Percentiles rank a stretch among this genome's conserved stretches.
Conservation (phyloP, 2,113 vertebrate species). For the Sprattus sprattus region DNA sequence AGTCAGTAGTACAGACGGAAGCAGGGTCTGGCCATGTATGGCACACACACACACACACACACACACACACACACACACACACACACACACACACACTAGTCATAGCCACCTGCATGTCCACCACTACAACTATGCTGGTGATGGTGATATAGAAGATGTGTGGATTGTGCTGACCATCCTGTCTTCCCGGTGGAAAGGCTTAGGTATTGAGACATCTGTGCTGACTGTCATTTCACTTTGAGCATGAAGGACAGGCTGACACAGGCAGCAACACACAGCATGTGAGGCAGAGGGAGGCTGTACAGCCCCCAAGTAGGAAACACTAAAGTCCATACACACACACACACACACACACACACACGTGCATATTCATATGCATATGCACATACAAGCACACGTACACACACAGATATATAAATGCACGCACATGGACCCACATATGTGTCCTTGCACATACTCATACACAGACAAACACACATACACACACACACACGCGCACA, state of each 20-base stretch:
- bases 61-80: not conserved
- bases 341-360: not conserved
- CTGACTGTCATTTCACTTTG: not conserved
- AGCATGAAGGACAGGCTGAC: not conserved
- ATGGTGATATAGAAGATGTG: too few relatives aligned
- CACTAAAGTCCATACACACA: not conserved
- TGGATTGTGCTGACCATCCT: not conserved
- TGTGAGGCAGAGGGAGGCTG: not conserved
- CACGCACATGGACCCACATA: conserved; percentile 18
- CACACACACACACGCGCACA: conserved; percentile 22
- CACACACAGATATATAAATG: not conserved
- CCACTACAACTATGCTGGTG: too few relatives aligned
- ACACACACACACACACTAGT: conserved; percentile 31
- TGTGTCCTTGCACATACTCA: not conserved
- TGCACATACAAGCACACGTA: not conserved
- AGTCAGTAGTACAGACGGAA: not conserved
- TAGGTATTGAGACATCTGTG: not conserved
- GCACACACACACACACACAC: not conserved
- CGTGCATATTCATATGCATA: not conserved
- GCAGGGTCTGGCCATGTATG: not conserved
- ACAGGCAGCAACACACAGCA: not conserved
- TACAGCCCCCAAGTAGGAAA: not conserved
- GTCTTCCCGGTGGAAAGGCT: not conserved
- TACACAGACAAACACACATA: not conserved
- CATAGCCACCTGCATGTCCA: too few relatives aligned